Conservation (phyloP, 2,113 vertebrate genomes). For the Henicopernis longicauda region DNA sequence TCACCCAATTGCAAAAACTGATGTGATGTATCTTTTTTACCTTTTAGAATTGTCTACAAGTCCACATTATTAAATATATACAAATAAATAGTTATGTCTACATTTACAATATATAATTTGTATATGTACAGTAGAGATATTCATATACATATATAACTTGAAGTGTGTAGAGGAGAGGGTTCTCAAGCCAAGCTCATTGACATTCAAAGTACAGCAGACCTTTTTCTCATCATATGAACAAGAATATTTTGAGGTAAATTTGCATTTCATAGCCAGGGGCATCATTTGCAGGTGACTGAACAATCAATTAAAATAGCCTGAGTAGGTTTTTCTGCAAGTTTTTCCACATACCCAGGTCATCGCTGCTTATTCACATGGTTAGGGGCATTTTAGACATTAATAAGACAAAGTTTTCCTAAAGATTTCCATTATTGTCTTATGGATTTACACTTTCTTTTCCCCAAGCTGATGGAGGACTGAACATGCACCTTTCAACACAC, state of each 20-base stretch:
- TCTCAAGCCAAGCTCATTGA: not conserved
- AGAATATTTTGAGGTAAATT: not conserved
- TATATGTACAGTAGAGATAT: too few relatives aligned
- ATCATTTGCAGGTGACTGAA: slow-evolving; percentile 52
- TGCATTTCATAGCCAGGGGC: slow-evolving; percentile 19
- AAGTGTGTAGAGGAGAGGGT: not conserved
- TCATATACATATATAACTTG: not conserved
- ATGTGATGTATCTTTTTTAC: not conserved
- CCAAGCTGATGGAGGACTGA: not conserved
- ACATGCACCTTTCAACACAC: not conserved
- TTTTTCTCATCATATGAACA: not conserved
- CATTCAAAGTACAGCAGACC: not conserved
- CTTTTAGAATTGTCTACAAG: not conserved
- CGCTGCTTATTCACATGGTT: not conserved
- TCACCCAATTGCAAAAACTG: not conserved
- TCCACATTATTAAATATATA: not conserved
- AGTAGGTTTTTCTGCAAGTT: not conserved
- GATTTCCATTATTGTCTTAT: not conserved
- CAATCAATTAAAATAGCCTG: slow-evolving; percentile 36
- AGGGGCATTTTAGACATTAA: not conserved
- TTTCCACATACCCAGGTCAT: not conserved
- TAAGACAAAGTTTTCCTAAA: not conserved
- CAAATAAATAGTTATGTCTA: not conserved
- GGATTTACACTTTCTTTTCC: not conserved
- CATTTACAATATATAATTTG: not conserved